Conservation (phyloP, 2,888 invertebrate species). For the Timandra comae region DNA sequence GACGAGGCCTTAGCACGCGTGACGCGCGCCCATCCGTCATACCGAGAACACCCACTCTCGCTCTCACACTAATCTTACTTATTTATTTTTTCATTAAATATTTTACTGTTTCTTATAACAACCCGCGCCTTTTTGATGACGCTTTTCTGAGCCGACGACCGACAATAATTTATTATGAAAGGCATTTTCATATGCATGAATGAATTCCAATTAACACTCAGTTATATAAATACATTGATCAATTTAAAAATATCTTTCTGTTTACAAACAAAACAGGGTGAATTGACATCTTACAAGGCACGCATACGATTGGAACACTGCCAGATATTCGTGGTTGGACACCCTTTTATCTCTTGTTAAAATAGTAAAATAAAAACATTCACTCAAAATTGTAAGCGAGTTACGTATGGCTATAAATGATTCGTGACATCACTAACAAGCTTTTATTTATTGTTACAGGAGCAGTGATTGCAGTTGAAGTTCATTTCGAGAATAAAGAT, state of each 20-base stretch:
- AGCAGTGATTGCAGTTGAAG: slow-evolving; percentile 84
- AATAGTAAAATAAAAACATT: slow-evolving; percentile 45
- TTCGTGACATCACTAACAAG: slow-evolving; percentile 18
- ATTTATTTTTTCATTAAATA: neutral
- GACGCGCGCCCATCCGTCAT: slow-evolving; percentile 38
- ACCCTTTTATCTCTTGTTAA: slow-evolving; percentile 56
- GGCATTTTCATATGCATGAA: slow-evolving; percentile 2
- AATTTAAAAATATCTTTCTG: slow-evolving; percentile 26
- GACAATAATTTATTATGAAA: neutral
- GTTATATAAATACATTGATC: slow-evolving; percentile 9
- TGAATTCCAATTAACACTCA: slow-evolving; percentile 5
- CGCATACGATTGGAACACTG: slow-evolving; percentile 51
- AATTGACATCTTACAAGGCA: slow-evolving; percentile 42
- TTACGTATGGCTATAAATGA: slow-evolving; percentile 29
- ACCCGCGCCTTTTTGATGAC: neutral
- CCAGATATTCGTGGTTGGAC: slow-evolving; percentile 49
- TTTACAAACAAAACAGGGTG: slow-evolving; percentile 53
- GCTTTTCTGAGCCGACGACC: neutral
- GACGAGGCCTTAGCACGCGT: slow-evolving; percentile 31
- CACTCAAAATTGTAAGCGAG: slow-evolving; percentile 51
- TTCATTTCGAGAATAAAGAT: slow-evolving; percentile 94
- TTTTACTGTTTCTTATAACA: neutral
- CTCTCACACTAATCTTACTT: slow-evolving; percentile 2
- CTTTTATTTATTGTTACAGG: slow-evolving; percentile 74
- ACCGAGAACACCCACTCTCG: slow-evolving; percentile 31